These are phyloP conservation scores for Gnathonemus echidnorhynchus DNA, from an alignment of 2,113 vertebrate genomes.

Conservation along the genomic window DNA sequence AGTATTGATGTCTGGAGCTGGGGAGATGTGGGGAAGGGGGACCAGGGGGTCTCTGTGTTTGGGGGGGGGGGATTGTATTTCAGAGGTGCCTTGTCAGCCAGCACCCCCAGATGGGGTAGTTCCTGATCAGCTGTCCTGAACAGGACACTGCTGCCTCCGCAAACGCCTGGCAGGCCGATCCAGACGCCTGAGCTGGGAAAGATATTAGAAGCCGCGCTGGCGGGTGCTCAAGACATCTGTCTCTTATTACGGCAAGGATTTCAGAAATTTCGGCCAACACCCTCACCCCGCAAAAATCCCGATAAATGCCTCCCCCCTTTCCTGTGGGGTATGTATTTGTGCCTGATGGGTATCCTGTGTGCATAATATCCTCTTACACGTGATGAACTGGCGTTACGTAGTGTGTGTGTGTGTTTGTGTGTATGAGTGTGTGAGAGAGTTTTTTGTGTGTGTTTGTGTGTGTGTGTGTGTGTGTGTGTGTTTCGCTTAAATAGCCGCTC, in stretches of 20 bases:
- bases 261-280: slow-evolving; percentile 47
- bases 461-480: neutral
- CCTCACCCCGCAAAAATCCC: slow-evolving; percentile 37
- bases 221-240: slow-evolving; percentile 48
- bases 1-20: neutral
- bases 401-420: too few relatives aligned
- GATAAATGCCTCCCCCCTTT: neutral
- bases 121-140: neutral
- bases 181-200: slow-evolving; percentile 25
- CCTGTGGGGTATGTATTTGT: neutral
- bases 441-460: too few relatives aligned
- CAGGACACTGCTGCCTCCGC: neutral
- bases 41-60: neutral
- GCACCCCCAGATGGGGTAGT: neutral
- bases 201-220: slow-evolving; percentile 31
- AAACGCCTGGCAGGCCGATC: neutral
- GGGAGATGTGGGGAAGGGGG: neutral
- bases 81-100: neutral
- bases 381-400: neutral
- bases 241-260: slow-evolving; percentile 52
- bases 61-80: too few relatives aligned
- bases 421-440: neutral
- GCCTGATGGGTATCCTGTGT: neutral
- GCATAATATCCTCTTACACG: neutral
- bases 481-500: neutral